Conservation (phyloP, 53 echinoderm and acorn worm species). For the Henricia sp. region DNA sequence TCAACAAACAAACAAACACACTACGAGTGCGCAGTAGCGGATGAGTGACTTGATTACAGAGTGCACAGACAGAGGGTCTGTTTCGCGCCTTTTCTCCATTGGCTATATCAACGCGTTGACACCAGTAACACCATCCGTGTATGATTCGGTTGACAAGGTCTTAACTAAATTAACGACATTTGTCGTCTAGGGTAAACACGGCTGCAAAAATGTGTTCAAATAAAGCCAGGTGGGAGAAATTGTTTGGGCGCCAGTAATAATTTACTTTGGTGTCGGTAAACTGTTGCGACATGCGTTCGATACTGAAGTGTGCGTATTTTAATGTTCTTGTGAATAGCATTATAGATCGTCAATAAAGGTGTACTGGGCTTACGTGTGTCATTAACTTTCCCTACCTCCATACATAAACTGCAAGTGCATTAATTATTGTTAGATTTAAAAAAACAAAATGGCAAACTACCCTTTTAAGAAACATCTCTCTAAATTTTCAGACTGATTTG, state of each 20-base stretch:
- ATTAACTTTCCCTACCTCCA: too few species aligned
- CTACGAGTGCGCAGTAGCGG: background rate
- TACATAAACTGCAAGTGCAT: too few species aligned
- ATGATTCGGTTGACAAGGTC: conserved; percentile 10
- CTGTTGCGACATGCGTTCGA: conserved; percentile 9
- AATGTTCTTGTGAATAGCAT: too few species aligned
- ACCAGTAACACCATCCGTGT: conserved; percentile 17
- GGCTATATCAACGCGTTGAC: background rate
- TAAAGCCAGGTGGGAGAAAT: background rate
- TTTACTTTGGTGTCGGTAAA: conserved; percentile 5
- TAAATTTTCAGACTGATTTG: too few species aligned
- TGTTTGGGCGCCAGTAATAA: background rate
- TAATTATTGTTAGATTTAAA: too few species aligned
- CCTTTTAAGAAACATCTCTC: too few species aligned
- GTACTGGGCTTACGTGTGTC: too few species aligned
- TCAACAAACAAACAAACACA: conserved; percentile 6
- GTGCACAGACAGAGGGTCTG: background rate
- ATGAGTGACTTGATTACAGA: too few species aligned
- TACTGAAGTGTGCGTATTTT: background rate
- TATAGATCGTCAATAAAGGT: too few species aligned
- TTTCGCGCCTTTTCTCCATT: conserved; percentile 22
- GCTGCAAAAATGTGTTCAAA: background rate
- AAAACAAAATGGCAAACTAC: too few species aligned
- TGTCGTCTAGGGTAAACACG: conserved; percentile 1
- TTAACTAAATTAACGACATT: conserved; percentile 18